Percentiles rank a stretch among this genome's conserved stretches.
Evolutionary conservation across 2,113 vertebrate genomes (phyloP).

Genomic region (Lanius collurio): DNA sequence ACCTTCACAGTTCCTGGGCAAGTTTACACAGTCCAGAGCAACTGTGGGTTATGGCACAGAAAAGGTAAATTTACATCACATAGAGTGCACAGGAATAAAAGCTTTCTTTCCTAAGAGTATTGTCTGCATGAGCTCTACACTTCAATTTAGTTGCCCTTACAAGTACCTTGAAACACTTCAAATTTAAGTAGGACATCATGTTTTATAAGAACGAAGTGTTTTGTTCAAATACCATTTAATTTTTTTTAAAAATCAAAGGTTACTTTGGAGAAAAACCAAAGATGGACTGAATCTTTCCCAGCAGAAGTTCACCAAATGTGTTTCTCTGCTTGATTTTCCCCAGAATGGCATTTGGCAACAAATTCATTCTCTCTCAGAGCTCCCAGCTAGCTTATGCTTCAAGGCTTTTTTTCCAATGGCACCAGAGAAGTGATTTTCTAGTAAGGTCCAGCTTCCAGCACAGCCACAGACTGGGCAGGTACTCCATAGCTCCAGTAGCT

Average conservation of each 20-base stretch:
- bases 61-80: neutral
- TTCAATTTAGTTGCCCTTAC: neutral
- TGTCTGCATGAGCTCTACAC: neutral
- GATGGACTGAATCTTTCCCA: neutral
- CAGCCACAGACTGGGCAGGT: neutral
- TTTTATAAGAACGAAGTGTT: neutral
- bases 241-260: neutral
- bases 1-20: neutral
- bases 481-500: neutral
- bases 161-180: neutral
- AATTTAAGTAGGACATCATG: neutral
- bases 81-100: neutral
- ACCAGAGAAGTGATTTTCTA: neutral
- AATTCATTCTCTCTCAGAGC: neutral
- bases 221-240: neutral
- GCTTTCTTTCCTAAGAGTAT: neutral
- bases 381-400: neutral
- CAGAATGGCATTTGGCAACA: neutral
- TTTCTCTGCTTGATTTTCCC: neutral
- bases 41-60: neutral
- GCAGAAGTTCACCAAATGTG: accelerated
- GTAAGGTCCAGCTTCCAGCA: neutral
- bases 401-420: neutral
- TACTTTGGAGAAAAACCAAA: neutral
- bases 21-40: neutral